Evolutionary conservation across 2,888 invertebrate genomes (phyloP).

Genomic region (Plebejus anna): DNA sequence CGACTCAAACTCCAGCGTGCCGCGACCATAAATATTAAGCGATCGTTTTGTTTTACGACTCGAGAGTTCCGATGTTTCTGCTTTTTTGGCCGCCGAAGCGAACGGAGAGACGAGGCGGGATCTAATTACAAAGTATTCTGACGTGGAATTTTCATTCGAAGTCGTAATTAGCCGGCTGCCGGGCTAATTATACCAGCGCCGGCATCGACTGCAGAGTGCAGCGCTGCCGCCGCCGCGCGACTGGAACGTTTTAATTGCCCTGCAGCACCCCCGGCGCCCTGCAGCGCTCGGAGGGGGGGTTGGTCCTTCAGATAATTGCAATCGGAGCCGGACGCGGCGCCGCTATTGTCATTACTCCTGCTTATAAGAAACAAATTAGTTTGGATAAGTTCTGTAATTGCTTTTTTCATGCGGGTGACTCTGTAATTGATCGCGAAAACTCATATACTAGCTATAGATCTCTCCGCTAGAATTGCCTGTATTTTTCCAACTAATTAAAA

Average conservation of each 20-base stretch:
- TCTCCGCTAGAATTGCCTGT: background rate
- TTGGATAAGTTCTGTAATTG: slow-evolving; percentile 5
- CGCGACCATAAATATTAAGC: background rate
- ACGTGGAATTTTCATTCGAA: slow-evolving; percentile 3
- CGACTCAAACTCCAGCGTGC: background rate
- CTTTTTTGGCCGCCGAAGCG: background rate
- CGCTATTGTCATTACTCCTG: background rate
- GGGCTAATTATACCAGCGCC: slow-evolving; percentile 2
- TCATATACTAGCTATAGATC: background rate
- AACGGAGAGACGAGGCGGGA: background rate
- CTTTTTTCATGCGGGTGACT: background rate
- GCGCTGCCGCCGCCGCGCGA: background rate
- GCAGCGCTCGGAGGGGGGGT: background rate
- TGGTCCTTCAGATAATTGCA: slow-evolving; percentile 16
- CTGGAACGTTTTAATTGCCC: slow-evolving; percentile 26
- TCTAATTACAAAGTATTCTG: slow-evolving; percentile 1
- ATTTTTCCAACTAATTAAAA: background rate
- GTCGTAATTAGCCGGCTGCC: slow-evolving; percentile 18
- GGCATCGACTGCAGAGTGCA: slow-evolving; percentile 2
- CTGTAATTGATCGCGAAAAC: background rate
- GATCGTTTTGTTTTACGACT: slow-evolving; percentile 2
- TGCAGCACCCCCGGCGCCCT: background rate
- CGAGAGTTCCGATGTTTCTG: background rate
- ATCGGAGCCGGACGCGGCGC: background rate
- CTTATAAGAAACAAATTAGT: slow-evolving; percentile 19